A percentile compares a stretch with the other conserved stretches of the same genome.
These are phyloP conservation scores for Zenarchopterus dispar DNA, from an alignment of 2,797 vertebrate species.

Conservation along the genomic window DNA sequence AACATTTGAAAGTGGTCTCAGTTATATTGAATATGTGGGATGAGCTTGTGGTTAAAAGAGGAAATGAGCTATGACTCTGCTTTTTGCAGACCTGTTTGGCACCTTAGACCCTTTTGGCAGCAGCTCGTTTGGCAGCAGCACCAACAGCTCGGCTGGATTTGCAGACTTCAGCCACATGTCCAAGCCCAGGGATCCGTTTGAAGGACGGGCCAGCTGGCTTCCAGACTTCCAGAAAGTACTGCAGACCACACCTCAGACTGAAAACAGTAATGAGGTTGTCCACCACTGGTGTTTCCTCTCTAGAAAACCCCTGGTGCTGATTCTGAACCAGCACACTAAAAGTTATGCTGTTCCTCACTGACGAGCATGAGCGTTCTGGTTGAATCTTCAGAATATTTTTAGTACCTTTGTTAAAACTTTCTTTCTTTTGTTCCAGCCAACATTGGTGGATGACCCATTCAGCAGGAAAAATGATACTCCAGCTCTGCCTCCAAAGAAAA, in stretches of 20 bases:
- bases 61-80: too few relatives aligned
- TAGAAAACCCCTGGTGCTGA: too few relatives aligned
- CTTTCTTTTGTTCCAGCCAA: slow-evolving; percentile 66
- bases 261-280: background rate
- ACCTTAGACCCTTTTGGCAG: slow-evolving; percentile 93
- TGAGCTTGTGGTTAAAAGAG: too few relatives aligned
- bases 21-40: too few relatives aligned
- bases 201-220: slow-evolving; percentile 73
- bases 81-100: slow-evolving; percentile 88
- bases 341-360: too few relatives aligned
- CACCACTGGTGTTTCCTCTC: too few relatives aligned
- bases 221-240: slow-evolving; percentile 79
- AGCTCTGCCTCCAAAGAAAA: slow-evolving; percentile 95
- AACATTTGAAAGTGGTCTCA: too few relatives aligned
- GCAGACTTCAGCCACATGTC: slow-evolving; percentile 99
- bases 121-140: slow-evolving; percentile 85
- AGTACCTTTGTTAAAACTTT: background rate
- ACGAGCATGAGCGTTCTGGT: too few relatives aligned
- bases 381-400: too few relatives aligned
- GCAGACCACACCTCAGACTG: background rate
- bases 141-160: slow-evolving; percentile 89
- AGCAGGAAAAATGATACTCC: slow-evolving; percentile 92
- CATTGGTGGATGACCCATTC: slow-evolving; percentile 93
- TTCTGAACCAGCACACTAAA: too few relatives aligned
- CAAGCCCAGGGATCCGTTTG: slow-evolving; percentile 84